Percentiles rank a stretch among this genome's conserved stretches.
Evolutionary conservation across 2,113 vertebrate species (phyloP).

Genomic region (Archocentrus centrarchus): DNA sequence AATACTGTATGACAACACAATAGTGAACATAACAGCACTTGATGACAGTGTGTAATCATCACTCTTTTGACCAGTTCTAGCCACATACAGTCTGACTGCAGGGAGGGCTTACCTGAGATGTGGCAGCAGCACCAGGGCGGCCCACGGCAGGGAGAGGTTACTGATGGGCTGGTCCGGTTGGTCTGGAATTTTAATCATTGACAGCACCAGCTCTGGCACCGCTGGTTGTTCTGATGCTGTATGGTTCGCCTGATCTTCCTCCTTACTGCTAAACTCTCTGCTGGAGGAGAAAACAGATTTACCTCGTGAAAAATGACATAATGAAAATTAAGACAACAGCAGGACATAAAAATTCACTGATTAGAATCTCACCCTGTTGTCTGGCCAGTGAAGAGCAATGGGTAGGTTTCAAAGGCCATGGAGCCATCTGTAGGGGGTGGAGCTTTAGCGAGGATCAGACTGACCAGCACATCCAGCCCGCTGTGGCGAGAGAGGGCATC

Average conservation of each 20-base stretch:
- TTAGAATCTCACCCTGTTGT: constrained; percentile 75
- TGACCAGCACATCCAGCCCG: constrained; percentile 84
- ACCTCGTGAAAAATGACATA: neutral
- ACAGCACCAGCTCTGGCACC: constrained; percentile 85
- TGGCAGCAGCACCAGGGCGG: constrained; percentile 90
- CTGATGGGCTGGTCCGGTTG: constrained; percentile 59
- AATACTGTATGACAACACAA: neutral
- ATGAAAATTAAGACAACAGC: no score
- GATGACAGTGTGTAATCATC: no score
- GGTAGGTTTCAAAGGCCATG: constrained; percentile 96
- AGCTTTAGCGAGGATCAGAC: constrained; percentile 93
- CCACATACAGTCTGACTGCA: neutral
- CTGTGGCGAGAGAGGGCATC: constrained; percentile 74
- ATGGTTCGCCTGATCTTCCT: constrained; percentile 38
- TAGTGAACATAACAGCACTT: no score
- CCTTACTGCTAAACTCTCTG: constrained; percentile 55
- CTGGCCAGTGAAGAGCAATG: constrained; percentile 86
- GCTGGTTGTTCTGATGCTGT: constrained; percentile 63
- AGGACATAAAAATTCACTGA: fast-evolving
- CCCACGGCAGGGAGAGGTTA: constrained; percentile 88
- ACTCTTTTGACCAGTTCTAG: neutral
- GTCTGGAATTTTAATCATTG: constrained; percentile 79
- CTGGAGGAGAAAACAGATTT: neutral
- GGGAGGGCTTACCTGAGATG: constrained; percentile 87
- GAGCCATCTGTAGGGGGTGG: constrained; percentile 89